phyloP scores from a whole-genome alignment of 64 coral and sea anemone species.

The Porites australiensis region DNA sequence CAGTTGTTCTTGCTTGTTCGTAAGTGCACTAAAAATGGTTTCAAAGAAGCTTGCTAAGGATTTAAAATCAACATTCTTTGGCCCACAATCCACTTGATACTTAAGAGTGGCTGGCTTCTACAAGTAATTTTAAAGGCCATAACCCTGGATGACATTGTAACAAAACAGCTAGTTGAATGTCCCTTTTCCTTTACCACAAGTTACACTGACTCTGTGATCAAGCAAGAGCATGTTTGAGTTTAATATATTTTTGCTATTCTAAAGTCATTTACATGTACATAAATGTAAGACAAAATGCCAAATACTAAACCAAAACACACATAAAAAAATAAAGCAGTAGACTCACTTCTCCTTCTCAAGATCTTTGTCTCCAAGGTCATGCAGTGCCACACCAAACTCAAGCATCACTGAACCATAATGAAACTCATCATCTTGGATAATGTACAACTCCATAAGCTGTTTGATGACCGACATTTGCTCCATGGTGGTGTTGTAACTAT shows the following conservation, averaged over 20 bases:
- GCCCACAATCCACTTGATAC: constrained; percentile 58
- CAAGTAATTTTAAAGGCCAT: no score
- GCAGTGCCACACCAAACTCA: constrained; percentile 42
- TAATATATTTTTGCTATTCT: no score
- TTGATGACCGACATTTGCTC: constrained; percentile 78
- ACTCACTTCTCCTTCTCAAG: constrained; percentile 38
- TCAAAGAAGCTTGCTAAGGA: constrained; percentile 19
- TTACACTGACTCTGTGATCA: not conserved
- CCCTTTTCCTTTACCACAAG: no score
- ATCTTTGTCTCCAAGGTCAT: constrained; percentile 9
- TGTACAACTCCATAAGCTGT: constrained; percentile 77
- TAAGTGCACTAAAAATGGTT: not conserved
- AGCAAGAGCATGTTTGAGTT: not conserved
- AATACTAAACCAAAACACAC: no score
- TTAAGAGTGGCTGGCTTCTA: no score
- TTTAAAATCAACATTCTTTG: constrained; percentile 41
- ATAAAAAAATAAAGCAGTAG: no score
- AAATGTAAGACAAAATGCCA: not conserved
- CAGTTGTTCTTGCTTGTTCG: not conserved
- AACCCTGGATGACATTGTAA: no score
- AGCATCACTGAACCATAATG: no score
- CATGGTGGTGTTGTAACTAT: constrained; percentile 51
- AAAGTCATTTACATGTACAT: no score
- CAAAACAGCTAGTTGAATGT: no score
- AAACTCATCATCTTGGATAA: no score